These are phyloP conservation scores for Tortrix viridana DNA, from an alignment of 2,888 invertebrate genomes.

Conservation along the genomic window DNA sequence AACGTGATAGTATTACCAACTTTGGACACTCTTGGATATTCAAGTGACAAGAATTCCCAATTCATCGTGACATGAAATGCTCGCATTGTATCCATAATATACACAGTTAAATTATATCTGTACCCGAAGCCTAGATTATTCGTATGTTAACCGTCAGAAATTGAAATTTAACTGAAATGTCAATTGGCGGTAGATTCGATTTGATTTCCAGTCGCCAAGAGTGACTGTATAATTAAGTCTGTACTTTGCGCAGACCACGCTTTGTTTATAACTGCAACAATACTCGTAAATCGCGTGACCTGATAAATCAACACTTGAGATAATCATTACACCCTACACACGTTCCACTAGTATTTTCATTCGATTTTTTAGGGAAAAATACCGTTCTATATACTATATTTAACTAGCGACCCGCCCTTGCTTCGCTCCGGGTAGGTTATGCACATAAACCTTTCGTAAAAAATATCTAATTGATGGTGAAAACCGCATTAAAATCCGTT, in stretches of 20 bases:
- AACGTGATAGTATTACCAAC: too few species aligned
- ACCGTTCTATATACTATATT: too few species aligned
- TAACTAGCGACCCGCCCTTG: too few species aligned
- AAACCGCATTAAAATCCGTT: too few species aligned
- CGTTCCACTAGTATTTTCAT: too few species aligned
- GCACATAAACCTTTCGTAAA: too few species aligned
- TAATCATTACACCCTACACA: slow-evolving; percentile 28
- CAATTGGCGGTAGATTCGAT: slow-evolving; percentile 61
- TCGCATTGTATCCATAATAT: background rate
- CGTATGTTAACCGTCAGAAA: slow-evolving; percentile 29
- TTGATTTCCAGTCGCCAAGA: slow-evolving; percentile 59
- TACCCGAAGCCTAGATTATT: background rate
- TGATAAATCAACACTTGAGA: slow-evolving; percentile 62
- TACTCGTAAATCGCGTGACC: slow-evolving; percentile 56
- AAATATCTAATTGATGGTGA: too few species aligned
- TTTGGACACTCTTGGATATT: too few species aligned
- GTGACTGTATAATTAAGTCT: slow-evolving; percentile 70
- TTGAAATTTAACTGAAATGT: slow-evolving; percentile 40
- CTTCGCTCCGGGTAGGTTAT: too few species aligned
- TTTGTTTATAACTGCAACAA: slow-evolving; percentile 65
- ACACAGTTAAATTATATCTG: background rate
- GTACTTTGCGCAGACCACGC: slow-evolving; percentile 55
- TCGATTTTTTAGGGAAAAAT: slow-evolving; percentile 3
- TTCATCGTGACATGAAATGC: too few species aligned
- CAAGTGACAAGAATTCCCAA: too few species aligned